Conservation (phyloP, 1,140 invertebrate genomes). For the Hylaeus anthracinus region DNA sequence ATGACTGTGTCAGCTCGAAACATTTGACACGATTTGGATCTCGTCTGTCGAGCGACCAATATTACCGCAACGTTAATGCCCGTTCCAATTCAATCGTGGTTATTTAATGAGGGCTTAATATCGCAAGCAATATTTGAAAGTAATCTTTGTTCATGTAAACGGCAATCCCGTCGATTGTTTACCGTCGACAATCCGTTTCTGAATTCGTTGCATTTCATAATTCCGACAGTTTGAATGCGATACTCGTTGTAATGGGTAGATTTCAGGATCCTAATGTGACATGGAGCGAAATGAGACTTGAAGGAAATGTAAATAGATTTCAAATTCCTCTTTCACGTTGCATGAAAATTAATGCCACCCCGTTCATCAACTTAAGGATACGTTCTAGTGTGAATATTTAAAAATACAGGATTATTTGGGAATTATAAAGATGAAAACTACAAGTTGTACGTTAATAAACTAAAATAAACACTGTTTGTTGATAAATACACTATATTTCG, state of each 20-base stretch:
- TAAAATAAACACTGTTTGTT: no score
- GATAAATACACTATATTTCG: no score
- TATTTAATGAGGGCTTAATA: neutral
- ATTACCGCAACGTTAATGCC: neutral
- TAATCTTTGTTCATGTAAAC: neutral
- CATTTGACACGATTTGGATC: neutral
- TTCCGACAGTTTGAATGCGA: no score
- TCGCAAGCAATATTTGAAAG: neutral
- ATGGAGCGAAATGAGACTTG: neutral
- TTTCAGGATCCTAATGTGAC: neutral
- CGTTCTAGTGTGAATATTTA: no score
- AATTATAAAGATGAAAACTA: no score
- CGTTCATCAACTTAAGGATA: no score
- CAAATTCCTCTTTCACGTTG: neutral
- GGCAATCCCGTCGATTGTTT: neutral
- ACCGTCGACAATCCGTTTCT: no score
- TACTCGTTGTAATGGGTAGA: neutral
- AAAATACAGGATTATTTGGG: no score
- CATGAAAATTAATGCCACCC: no score
- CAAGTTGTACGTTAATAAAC: no score
- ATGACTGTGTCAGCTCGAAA: neutral
- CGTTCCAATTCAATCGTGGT: neutral
- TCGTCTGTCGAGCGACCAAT: neutral
- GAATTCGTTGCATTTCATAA: neutral
- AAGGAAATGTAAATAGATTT: neutral